Evolutionary conservation across 2,113 vertebrate genomes (phyloP).

Genomic region (Andinoacara biseriatus): DNA sequence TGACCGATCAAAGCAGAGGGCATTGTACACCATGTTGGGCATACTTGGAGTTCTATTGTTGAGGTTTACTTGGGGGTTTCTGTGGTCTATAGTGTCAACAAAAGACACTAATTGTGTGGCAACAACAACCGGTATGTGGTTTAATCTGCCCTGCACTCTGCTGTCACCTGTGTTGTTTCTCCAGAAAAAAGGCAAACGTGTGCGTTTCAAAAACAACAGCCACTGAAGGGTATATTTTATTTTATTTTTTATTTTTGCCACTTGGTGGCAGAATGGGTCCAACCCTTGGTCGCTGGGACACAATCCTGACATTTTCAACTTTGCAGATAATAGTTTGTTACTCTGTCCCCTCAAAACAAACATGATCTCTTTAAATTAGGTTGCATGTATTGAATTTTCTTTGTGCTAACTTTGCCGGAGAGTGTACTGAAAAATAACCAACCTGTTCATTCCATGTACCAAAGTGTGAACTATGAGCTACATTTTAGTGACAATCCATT

Average conservation of each 20-base stretch:
- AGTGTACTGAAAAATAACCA: too few relatives aligned
- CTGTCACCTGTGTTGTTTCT: not conserved
- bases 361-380: too few relatives aligned
- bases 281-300: not conserved
- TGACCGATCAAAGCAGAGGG: not conserved
- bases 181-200: not conserved
- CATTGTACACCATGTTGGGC: not conserved
- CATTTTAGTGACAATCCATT: too few relatives aligned
- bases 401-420: too few relatives aligned
- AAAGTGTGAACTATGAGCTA: too few relatives aligned
- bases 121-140: not conserved
- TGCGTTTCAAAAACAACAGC: not conserved
- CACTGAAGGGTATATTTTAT: not conserved
- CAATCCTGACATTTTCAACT: not conserved
- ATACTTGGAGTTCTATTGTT: slow-evolving; percentile 2
- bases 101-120: not conserved
- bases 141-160: not conserved
- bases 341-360: too few relatives aligned
- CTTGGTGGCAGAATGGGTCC: not conserved
- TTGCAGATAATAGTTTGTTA: too few relatives aligned
- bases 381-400: too few relatives aligned
- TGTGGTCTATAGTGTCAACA: not conserved
- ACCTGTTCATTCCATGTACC: too few relatives aligned
- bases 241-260: not conserved
- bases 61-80: not conserved